Evolutionary conservation across 2,113 vertebrate genomes (phyloP).

Genomic region (Neofelis nebulosa): DNA sequence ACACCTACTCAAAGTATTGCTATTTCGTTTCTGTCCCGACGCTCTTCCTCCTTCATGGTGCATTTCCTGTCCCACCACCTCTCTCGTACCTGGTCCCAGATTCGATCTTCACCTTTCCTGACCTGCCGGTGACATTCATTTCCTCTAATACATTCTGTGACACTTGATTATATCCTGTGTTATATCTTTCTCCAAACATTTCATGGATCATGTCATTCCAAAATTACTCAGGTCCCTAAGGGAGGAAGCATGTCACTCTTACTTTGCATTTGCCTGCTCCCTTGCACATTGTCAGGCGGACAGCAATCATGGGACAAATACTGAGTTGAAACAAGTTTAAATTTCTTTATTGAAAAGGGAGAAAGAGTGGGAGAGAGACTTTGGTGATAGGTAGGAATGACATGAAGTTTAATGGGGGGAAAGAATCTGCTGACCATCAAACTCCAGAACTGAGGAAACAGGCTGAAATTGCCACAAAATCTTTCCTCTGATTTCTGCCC

Average conservation of each 20-base stretch:
- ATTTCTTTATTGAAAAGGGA: neutral
- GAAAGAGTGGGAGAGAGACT: neutral
- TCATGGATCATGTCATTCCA: slow-evolving; percentile 55
- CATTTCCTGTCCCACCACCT: neutral
- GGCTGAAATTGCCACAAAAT: neutral
- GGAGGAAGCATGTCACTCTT: neutral
- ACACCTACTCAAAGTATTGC: neutral
- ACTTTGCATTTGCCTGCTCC: neutral
- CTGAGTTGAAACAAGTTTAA: neutral
- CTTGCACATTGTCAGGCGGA: neutral
- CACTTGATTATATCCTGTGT: slow-evolving; percentile 51
- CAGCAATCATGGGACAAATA: neutral
- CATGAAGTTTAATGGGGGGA: too few relatives aligned
- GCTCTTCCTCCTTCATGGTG: neutral
- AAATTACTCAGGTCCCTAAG: slow-evolving; percentile 12
- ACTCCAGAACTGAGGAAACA: neutral
- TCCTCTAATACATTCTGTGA: slow-evolving; percentile 1
- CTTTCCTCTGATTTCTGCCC: neutral
- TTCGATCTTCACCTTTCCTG: neutral
- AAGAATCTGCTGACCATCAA: too few relatives aligned
- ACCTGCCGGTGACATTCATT: neutral
- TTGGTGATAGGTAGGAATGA: neutral
- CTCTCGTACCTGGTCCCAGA: neutral
- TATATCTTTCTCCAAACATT: slow-evolving; percentile 5
- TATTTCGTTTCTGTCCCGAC: neutral